Evolutionary conservation across 2,113 vertebrate species (phyloP).

Genomic region (Alces alces): DNA sequence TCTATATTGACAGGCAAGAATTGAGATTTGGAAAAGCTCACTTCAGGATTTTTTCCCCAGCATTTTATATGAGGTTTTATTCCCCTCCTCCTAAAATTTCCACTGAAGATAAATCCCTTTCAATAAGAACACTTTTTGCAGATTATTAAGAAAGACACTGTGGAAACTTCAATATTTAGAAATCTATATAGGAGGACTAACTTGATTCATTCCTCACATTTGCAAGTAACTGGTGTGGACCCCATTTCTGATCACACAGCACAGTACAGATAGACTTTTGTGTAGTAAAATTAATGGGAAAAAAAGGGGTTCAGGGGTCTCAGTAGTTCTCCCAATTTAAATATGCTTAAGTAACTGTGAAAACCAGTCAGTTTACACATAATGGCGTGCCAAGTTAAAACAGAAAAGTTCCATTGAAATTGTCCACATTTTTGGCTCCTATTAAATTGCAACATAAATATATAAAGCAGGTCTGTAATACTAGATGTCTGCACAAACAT

Average conservation of each 20-base stretch:
- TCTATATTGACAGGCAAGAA: neutral
- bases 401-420: constrained; percentile 69
- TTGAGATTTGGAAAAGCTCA: neutral
- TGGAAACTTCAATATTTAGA: constrained; percentile 61
- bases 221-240: constrained; percentile 41
- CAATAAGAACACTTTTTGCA: constrained; percentile 39
- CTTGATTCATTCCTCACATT: constrained; percentile 35
- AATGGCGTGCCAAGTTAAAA: constrained; percentile 66
- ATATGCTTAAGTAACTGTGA: constrained; percentile 68
- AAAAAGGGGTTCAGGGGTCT: neutral
- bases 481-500: constrained; percentile 68
- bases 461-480: constrained; percentile 54
- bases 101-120: constrained; percentile 9
- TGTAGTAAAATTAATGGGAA: constrained; percentile 58
- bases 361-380: constrained; percentile 69
- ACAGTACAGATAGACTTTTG: constrained; percentile 52
- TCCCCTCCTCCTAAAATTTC: neutral
- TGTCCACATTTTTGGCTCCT: constrained; percentile 68
- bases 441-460: constrained; percentile 65
- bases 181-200: constrained; percentile 48
- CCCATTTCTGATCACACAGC: constrained; percentile 39
- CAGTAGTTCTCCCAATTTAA: constrained; percentile 68
- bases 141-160: constrained; percentile 59
- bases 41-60: neutral
- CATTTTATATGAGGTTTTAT: neutral